Conservation (phyloP, 1,140 invertebrate genomes). For the Diorhabda sublineata region DNA sequence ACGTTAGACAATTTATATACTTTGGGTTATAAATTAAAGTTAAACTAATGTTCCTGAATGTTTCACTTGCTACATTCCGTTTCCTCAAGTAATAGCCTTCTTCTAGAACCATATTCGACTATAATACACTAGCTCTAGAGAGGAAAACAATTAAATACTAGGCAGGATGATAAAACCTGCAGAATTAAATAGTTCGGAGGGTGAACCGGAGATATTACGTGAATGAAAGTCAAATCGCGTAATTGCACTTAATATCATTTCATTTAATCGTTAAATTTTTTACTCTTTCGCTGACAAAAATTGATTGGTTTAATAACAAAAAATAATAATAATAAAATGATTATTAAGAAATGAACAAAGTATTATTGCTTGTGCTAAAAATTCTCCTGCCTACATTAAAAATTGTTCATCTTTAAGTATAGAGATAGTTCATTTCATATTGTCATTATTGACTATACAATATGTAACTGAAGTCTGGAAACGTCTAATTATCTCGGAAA, state of each 20-base stretch:
- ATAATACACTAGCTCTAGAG: constrained; percentile 7
- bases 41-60: constrained; percentile 22
- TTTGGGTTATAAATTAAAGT: constrained; percentile 23
- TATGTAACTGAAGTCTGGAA: too few species aligned
- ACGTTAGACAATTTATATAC: constrained; percentile 21
- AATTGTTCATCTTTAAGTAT: too few species aligned
- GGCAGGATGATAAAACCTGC: constrained; percentile 1
- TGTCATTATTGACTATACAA: too few species aligned
- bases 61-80: constrained; percentile 22
- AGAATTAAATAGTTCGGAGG: neutral
- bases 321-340: too few species aligned
- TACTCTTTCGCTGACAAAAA: too few species aligned
- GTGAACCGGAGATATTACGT: neutral
- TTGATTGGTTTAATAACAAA: too few species aligned
- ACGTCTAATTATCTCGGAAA: too few species aligned
- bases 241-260: neutral
- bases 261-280: neutral
- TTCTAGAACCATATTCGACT: constrained; percentile 18
- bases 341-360: too few species aligned
- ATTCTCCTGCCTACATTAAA: too few species aligned
- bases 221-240: neutral
- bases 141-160: constrained; percentile 6
- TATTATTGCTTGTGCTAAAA: too few species aligned
- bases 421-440: too few species aligned
- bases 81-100: constrained; percentile 21